These are phyloP conservation scores for Myotis lucifugus DNA, from an alignment of 2,113 vertebrate species.

Conservation along the genomic window DNA sequence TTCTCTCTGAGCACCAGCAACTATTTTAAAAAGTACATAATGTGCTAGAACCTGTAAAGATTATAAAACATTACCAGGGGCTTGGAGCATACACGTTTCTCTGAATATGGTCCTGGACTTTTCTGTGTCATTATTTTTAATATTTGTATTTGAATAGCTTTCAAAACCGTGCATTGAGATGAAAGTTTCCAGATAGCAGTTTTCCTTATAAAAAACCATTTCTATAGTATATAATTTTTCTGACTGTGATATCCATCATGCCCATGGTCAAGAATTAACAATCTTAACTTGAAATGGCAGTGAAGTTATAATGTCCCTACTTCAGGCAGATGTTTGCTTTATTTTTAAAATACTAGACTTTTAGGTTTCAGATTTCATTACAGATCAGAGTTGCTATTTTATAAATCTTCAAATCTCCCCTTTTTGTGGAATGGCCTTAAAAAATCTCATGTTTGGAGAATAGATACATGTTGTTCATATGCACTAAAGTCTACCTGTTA, in stretches of 20 bases:
- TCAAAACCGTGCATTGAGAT: not conserved
- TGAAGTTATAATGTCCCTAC: not conserved
- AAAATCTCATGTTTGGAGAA: not conserved
- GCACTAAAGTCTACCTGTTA: not conserved
- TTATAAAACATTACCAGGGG: not conserved
- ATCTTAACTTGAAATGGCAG: conserved; percentile 33
- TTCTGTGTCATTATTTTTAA: not conserved
- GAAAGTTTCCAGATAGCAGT: not conserved
- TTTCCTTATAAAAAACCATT: not conserved
- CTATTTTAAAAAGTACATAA: not conserved
- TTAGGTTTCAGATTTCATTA: conserved; percentile 28
- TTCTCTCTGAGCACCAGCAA: not conserved
- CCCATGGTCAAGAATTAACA: not conserved
- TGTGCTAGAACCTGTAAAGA: not conserved
- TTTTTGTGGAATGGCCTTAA: not conserved
- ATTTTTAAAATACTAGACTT: not conserved
- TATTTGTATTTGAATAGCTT: not conserved
- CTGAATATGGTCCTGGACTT: not conserved
- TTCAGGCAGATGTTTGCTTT: conserved; percentile 25
- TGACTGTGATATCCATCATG: not conserved
- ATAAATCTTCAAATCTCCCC: not conserved
- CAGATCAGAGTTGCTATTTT: not conserved
- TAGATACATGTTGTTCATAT: rapidly evolving
- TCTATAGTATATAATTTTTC: not conserved
- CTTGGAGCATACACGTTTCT: not conserved